Base-by-base conservation (phyloP, 2,797 vertebrate species). In the Leucoraja ocellata region DNA sequence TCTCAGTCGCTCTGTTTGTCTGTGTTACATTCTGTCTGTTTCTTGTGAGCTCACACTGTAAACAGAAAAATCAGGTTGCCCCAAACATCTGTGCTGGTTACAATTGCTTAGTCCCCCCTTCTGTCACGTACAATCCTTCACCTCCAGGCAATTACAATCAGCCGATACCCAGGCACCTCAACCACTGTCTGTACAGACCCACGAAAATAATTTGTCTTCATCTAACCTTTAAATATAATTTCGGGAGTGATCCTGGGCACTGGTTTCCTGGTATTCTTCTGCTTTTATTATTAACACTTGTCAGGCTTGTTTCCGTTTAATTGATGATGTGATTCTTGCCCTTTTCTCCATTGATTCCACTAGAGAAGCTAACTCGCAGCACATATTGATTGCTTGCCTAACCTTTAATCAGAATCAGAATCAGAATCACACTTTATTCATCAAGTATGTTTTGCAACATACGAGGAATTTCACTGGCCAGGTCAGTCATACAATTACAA, bases 201-300 rank as follows among this genome's bases (percentile, higher is more conserved):
- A 86, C 28, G 16, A n/a, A 21, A 88, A 88, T 88, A n/a, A 88
- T 21, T 88, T 68, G 84, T 88, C 63, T 88, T 88, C 63, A 88
- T 88, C 84, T 88, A 88, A 88, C 84, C 84, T 88, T 88, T 68
- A 68, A 63, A 88, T 88, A 88, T 88, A 68, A n/a, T 88, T 88
- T 88, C 84, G 36, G 32, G 6, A 21, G n/a, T 88, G 84, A 68
- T 88, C 68, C 61, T 4, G 10, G 16, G 18, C n/a, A 88, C 18
- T 88, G 4, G 63, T 88, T 88, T 68, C 84, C 84, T 88, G 61
- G 61, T 88, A 68, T 86, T 63, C 58, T 68, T 68, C 21, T 36
- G 28, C 7, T 88, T 88, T 88, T 88, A 23, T 88, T n/a, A 68
- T 36, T 36, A 88, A 88, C 63, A 68, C 65, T 88, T 68, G 84